Evolutionary conservation across 2,113 vertebrate genomes (phyloP).

Genomic region (Daubentonia madagascariensis): DNA sequence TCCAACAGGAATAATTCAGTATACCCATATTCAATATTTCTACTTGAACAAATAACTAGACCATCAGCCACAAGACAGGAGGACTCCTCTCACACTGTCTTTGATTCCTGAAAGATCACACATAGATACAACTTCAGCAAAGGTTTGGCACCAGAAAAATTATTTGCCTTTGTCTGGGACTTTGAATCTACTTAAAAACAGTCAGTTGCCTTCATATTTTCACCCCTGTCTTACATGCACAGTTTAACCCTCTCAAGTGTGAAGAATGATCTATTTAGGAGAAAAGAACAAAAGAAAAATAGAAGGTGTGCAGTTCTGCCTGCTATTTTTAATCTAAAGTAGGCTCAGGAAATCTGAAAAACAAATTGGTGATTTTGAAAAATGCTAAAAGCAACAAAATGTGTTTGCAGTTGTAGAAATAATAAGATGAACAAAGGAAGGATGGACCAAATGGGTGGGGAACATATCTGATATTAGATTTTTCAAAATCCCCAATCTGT

Average conservation of each 20-base stretch:
- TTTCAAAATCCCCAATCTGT: neutral
- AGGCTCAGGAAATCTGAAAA: neutral
- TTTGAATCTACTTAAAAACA: neutral
- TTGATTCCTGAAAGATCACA: neutral
- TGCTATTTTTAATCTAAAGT: neutral
- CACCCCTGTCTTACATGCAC: neutral
- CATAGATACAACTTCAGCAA: neutral
- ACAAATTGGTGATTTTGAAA: neutral
- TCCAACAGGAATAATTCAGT: neutral
- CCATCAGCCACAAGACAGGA: conserved; percentile 20
- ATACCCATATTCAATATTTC: neutral
- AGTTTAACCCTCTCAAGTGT: neutral
- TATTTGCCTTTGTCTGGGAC: neutral
- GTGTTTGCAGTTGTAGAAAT: neutral
- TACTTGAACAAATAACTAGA: neutral
- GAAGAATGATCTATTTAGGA: neutral
- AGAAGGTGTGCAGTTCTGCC: neutral
- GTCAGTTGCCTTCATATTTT: neutral
- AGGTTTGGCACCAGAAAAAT: neutral
- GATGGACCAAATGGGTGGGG: neutral
- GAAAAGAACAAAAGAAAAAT: neutral
- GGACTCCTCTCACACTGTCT: neutral
- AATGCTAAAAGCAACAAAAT: neutral
- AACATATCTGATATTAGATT: neutral
- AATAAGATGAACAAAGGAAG: neutral